Percentiles rank a stretch among this genome's conserved stretches.
These are phyloP conservation scores for Heterocephalus glaber DNA, from an alignment of 2,113 vertebrate species.

Conservation along the genomic window DNA sequence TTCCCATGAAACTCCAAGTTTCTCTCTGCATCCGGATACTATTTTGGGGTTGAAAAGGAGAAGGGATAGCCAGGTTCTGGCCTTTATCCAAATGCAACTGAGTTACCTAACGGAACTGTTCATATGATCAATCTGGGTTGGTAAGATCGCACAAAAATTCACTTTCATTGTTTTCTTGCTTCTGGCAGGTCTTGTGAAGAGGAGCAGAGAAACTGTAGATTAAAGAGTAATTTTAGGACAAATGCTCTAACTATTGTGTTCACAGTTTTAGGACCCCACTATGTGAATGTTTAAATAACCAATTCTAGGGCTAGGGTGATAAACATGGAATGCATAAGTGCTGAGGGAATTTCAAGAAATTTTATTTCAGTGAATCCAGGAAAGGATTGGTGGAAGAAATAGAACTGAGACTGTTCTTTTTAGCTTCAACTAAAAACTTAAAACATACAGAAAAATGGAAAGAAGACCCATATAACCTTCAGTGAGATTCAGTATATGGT, in stretches of 20 bases:
- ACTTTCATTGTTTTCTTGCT: not conserved
- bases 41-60: not conserved
- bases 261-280: constrained; percentile 29
- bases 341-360: constrained; percentile 10
- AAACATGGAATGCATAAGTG: not conserved
- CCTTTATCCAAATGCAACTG: not conserved
- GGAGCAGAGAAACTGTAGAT: not conserved
- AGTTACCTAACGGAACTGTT: not conserved
- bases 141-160: not conserved
- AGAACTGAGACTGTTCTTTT: not conserved
- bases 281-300: constrained; percentile 45
- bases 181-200: not conserved
- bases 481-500: not conserved
- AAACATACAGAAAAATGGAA: not conserved
- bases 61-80: not conserved
- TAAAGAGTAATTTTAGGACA: constrained; percentile 44
- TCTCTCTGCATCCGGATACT: not conserved
- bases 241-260: not conserved
- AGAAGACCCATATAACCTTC: not conserved
- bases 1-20: not conserved
- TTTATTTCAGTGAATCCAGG: constrained; percentile 44
- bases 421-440: not conserved
- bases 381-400: not conserved
- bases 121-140: not conserved
- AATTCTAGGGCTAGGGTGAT: constrained; percentile 30